phyloP scores from a whole-genome alignment of 35 echinoderm and acorn worm genomes.

The Holothuria glaberrima region DNA sequence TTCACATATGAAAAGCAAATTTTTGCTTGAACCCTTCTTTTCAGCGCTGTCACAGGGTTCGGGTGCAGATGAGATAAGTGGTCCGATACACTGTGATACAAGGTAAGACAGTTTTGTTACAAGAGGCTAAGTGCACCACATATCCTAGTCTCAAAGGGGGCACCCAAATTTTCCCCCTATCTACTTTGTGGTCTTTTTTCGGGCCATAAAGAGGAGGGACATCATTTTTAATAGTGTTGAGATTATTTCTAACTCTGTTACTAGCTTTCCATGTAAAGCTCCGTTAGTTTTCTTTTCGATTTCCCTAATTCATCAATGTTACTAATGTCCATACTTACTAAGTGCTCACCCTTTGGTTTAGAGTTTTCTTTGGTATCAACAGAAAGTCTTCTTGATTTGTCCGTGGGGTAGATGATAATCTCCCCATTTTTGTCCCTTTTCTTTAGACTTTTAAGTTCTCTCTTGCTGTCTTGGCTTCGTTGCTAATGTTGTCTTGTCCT shows the following conservation, averaged over 20 bases:
- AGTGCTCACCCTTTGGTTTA: constrained; percentile 24
- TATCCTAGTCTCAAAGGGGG: constrained; percentile 50
- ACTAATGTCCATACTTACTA: constrained; percentile 35
- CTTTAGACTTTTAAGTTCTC: constrained; percentile 24
- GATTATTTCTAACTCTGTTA: constrained; percentile 48
- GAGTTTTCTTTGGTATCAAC: constrained; percentile 42
- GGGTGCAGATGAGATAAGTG: no score
- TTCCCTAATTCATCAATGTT: constrained; percentile 8
- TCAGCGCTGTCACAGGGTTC: no score
- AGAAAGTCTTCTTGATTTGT: no score
- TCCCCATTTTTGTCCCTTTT: constrained; percentile 1
- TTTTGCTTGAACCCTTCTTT: no score
- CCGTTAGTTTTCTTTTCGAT: constrained; percentile 50
- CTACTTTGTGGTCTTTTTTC: constrained; percentile 48
- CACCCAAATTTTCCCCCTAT: not conserved
- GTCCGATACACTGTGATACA: no score
- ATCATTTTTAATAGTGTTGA: constrained; percentile 23
- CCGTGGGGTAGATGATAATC: constrained; percentile 16
- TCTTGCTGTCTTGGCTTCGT: not conserved
- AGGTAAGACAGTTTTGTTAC: no score
- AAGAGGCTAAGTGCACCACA: no score
- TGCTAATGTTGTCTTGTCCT: constrained; percentile 32
- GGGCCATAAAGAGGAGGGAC: constrained; percentile 41
- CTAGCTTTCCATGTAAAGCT: constrained; percentile 23
- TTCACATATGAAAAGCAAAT: no score